Conservation (phyloP, 2,113 vertebrate genomes). For the Hyla sarda region DNA sequence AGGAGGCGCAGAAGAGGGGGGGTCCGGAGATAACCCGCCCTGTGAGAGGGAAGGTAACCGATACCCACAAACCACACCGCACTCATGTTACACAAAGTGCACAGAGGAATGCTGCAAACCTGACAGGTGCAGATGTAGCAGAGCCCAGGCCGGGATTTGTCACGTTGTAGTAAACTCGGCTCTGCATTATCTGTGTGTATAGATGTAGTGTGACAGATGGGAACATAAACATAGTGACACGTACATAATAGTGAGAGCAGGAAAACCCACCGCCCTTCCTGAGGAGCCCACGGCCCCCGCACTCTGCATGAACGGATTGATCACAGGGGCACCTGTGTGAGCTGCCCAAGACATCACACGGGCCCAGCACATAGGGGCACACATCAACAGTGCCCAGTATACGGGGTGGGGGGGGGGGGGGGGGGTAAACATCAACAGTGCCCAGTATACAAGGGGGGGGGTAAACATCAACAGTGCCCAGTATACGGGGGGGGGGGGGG, state of each 20-base stretch:
- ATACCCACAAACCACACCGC: not conserved
- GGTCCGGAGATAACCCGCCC: not conserved
- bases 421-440: too few relatives aligned
- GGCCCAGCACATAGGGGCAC: not conserved
- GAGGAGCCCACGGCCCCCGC: not conserved
- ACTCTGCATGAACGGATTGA: not conserved
- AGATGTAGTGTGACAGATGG: not conserved
- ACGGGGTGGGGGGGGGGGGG: too few relatives aligned
- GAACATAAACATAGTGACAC: not conserved
- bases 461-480: too few relatives aligned
- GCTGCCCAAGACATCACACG: not conserved
- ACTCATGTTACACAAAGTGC: not conserved
- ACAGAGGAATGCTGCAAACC: not conserved
- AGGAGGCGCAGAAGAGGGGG: not conserved
- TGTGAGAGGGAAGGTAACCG: too few relatives aligned
- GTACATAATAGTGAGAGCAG: not conserved
- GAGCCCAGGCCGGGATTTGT: too few relatives aligned
- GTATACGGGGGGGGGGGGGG: too few relatives aligned
- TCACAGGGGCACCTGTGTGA: not conserved
- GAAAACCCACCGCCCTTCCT: conserved; percentile 1
- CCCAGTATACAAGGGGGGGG: too few relatives aligned
- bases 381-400: not conserved
- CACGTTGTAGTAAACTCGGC: not conserved
- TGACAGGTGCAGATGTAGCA: not conserved
- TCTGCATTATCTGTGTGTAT: not conserved